Evolutionary conservation across 2,113 vertebrate genomes (phyloP).

Genomic region (Trematocara macrostoma): DNA sequence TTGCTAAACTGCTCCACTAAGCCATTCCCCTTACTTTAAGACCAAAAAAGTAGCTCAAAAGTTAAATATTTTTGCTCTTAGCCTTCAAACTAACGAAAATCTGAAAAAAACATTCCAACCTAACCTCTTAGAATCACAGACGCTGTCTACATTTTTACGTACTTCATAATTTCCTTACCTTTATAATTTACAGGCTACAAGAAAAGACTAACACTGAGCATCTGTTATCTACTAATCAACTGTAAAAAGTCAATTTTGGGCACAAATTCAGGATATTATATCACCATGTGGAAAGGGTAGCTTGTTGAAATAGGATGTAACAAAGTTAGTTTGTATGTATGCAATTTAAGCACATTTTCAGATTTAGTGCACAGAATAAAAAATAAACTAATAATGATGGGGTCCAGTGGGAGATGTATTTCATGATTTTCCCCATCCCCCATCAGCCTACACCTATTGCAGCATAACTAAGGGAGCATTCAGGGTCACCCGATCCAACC

Average conservation of each 20-base stretch:
- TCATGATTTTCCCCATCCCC: neutral
- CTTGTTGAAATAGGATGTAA: neutral
- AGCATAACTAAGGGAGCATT: neutral
- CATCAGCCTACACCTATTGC: neutral
- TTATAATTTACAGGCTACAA: neutral
- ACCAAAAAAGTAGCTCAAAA: neutral
- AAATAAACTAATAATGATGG: neutral
- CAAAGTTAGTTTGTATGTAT: neutral
- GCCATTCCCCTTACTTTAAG: neutral
- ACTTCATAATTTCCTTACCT: neutral
- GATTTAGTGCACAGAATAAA: neutral
- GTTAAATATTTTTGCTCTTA: neutral
- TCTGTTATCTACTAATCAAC: neutral
- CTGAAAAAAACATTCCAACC: neutral
- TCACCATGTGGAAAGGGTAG: neutral
- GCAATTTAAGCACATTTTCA: neutral
- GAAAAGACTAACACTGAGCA: neutral
- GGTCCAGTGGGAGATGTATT: accelerated
- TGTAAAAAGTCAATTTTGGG: neutral
- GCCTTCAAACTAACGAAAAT: neutral
- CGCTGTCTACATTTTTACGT: neutral
- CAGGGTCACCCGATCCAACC: neutral
- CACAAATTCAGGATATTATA: accelerated
- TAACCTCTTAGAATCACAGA: neutral
- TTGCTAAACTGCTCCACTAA: neutral